Base-by-base conservation (phyloP, 2,113 vertebrate species). In the Columbina picui region DNA sequence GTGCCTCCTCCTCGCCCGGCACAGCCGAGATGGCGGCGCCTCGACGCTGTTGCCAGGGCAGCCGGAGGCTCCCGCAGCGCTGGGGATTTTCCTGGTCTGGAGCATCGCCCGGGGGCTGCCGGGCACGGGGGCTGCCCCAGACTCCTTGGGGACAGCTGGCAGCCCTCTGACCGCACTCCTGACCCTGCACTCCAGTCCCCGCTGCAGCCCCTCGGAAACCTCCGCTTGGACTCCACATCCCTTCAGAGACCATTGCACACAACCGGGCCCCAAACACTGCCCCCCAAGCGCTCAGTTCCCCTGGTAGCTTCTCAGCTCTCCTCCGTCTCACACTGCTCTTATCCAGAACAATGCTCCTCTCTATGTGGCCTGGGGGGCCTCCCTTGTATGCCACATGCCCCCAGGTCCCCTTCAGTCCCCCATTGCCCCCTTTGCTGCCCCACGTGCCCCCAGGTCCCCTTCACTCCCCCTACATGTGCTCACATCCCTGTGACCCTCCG, bases 21-120 rank as follows among this genome's bases (percentile, higher is more conserved):
- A 56, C 55, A 14, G 82, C 38, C 0, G 26, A 27, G 67, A 27
- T 3, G 63, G 26, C 6, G 6, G 70, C 90, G 32, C 39, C 87
- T 93, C 94, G 90, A 89, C 81, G 71, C 21, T 1, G 96, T 96
- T 92, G 95, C 96, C 92, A 39, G 91, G 79, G 94, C 93, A 95
- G 93, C 94, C 39, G 0, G 45, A 87, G 89, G 73, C 87, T 83
- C 67, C 82, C 3, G 7, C n/a, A 15, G 74, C 39, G 70, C 34
- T 57, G 18, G 78, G 74, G 73, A 36, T 87, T 95, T 82, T 49
- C 50, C n/a, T 4, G 12, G 64, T 57, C 3, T 0, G 7, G 1
- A 70, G 60, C 21, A 4, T 8, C 0, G 22, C 61, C 7, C 2
- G 5, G 1, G 5, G 4, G 21, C 9, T 29, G 75, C 71, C 4